Conservation (phyloP, 1,140 invertebrate species). For the Portunus trituberculatus region DNA sequence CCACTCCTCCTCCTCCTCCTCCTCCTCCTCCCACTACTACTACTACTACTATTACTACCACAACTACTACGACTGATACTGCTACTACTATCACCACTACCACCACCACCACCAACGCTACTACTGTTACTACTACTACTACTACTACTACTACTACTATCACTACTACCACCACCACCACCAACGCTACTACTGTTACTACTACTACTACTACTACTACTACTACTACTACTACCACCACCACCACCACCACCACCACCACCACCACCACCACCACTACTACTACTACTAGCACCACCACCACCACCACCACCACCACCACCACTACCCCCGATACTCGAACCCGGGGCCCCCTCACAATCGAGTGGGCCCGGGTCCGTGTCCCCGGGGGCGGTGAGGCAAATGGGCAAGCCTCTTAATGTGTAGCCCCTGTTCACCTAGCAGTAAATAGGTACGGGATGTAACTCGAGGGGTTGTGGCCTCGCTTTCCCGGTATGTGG, state of each 20-base stretch:
- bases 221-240: conserved; percentile 34
- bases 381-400: too few species aligned
- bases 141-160: neutral
- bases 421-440: too few species aligned
- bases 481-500: too few species aligned
- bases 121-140: neutral
- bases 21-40: conserved; percentile 9
- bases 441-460: too few species aligned
- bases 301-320: conserved; percentile 14
- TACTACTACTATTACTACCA: neutral
- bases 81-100: conserved; percentile 1
- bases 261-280: neutral
- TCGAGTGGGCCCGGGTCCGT: too few species aligned
- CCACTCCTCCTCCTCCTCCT: too few species aligned
- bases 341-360: too few species aligned
- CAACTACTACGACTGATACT: neutral
- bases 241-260: neutral
- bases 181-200: neutral
- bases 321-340: neutral
- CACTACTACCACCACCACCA: neutral
- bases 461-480: too few species aligned
- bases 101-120: neutral
- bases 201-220: conserved; percentile 10
- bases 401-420: too few species aligned
- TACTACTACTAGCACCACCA: neutral